Base-by-base conservation (phyloP, 1,140 invertebrate genomes). In the Heliconius nattereri region DNA sequence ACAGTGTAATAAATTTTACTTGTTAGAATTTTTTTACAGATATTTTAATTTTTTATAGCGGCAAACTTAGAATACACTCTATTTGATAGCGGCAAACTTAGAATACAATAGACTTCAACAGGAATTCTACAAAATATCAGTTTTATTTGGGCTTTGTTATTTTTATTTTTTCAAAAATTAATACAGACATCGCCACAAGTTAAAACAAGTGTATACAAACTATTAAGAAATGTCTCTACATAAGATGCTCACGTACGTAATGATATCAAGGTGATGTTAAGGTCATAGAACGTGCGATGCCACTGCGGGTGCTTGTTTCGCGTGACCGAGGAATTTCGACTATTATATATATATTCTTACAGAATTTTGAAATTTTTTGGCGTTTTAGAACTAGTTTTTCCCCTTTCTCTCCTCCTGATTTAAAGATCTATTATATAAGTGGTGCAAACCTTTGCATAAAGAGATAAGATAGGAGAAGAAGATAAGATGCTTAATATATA, bases 261-360 rank as follows among this genome's bases (percentile, higher is more conserved):
- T 35, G n/a, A 45, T 75, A 54, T 57, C 73, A 75, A 57, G 73
- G 73, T 75, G 26, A 75, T 35, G 73, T 75, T 52, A 75, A 75
- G 73, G 73, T 52, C 73, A 29, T 54, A 75, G 32, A 66, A 66
- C 60, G 60, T 66, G 60, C 60, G 60, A 66, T 57, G 54, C 54
- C 3, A 57, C 13, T 66, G 7, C 16, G 1, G 16, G n/a, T 20
- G 23, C 60, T 66, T 26, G 60, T 66, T 66, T 66, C 60, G 23
- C 29, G 60, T 66, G 60, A 66, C 60, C 23, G 60, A 66, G 60
- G 60, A 66, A 66, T 29, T 66, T 66, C 23, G 60, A 26, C 8
- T 26, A 26, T n/a, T 0, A 32, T 45, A 45, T 45, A 2, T n/a
- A 60, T 11, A 23, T 60, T 60, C 1, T 60, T 66, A 29, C 13